These are phyloP conservation scores for Crypturellus tataupa DNA, from an alignment of 2,797 vertebrate species.

Conservation along the genomic window DNA sequence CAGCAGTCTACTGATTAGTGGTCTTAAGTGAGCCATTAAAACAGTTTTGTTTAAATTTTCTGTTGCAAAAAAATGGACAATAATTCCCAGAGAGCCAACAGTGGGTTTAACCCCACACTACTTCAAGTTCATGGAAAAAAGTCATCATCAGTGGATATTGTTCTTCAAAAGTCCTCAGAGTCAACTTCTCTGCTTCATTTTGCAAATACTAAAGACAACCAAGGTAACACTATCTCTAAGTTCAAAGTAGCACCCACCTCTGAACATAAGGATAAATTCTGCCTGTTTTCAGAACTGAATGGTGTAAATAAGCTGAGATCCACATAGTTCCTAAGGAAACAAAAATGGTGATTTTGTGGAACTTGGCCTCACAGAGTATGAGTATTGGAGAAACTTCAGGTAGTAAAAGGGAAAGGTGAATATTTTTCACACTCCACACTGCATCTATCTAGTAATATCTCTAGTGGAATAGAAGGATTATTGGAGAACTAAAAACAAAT, in stretches of 20 bases:
- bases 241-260: background rate
- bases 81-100: background rate
- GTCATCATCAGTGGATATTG: background rate
- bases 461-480: background rate
- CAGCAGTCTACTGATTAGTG: background rate
- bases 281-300: background rate
- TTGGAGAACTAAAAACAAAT: background rate
- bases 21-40: background rate
- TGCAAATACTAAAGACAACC: rapidly evolving
- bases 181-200: background rate
- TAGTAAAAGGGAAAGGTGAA: background rate
- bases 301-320: background rate
- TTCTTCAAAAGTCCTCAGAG: background rate
- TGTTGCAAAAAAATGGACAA: background rate
- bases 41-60: background rate
- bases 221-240: rapidly evolving
- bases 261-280: background rate
- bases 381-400: background rate
- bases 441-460: background rate
- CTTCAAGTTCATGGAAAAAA: background rate
- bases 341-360: conserved; percentile 1
- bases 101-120: background rate
- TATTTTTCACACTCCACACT: background rate
- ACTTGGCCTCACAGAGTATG: background rate
- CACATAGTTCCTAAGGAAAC: background rate